Conservation (phyloP, 2,797 vertebrate species). For the Oreochromis grahami region DNA sequence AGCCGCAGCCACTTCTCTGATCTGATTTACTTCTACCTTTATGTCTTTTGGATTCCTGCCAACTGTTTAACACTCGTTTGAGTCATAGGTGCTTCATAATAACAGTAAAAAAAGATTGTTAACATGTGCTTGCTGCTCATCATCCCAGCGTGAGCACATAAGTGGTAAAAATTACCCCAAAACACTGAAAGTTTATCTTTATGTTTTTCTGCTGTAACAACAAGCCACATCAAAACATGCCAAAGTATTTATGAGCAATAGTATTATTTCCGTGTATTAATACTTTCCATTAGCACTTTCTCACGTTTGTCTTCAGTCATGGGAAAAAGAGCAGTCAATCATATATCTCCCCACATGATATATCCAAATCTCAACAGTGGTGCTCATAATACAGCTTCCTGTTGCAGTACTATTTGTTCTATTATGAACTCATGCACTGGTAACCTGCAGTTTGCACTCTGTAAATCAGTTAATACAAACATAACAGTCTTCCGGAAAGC, state of each 20-base stretch:
- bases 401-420: slow-evolving; percentile 17
- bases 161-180: slow-evolving; percentile 11
- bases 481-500: slow-evolving; percentile 47
- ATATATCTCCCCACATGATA: neutral
- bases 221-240: neutral
- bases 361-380: neutral
- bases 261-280: neutral
- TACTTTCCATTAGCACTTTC: neutral
- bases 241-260: neutral
- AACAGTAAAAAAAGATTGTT: slow-evolving; percentile 15
- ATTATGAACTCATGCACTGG: slow-evolving; percentile 10
- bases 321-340: neutral
- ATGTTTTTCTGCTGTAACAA: neutral
- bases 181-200: slow-evolving; percentile 1
- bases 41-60: slow-evolving; percentile 17
- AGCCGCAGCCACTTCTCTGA: neutral
- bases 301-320: neutral
- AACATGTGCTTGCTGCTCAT: neutral
- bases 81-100: slow-evolving; percentile 30
- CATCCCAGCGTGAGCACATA: neutral
- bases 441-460: slow-evolving; percentile 41
- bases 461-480: slow-evolving; percentile 49
- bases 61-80: slow-evolving; percentile 36
- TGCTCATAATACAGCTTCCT: slow-evolving; percentile 1
- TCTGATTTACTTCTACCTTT: slow-evolving; percentile 26